A percentile compares a stretch with the other conserved stretches of the same genome.
Evolutionary conservation across 1,140 invertebrate genomes (phyloP).

Genomic region (Trypoxylus dichotomus): DNA sequence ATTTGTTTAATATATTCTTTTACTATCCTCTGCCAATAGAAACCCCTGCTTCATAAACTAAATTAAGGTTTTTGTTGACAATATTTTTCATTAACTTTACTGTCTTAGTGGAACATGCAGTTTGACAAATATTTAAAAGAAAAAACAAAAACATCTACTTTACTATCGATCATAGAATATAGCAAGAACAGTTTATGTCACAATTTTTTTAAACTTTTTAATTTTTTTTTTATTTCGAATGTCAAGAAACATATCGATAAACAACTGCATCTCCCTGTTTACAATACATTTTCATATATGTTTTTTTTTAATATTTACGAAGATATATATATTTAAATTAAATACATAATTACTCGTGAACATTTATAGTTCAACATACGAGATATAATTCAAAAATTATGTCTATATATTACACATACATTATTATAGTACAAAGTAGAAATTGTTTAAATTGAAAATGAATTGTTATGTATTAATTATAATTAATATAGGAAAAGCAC

Average conservation of each 20-base stretch:
- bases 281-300: constrained; percentile 13
- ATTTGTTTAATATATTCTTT: not conserved
- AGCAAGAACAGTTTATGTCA: not conserved
- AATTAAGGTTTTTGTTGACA: constrained; percentile 13
- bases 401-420: constrained; percentile 15
- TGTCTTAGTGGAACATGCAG: constrained; percentile 16
- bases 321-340: constrained; percentile 25
- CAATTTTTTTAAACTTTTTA: constrained; percentile 14
- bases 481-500: not conserved
- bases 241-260: not conserved
- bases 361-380: constrained; percentile 19
- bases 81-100: not conserved
- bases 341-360: constrained; percentile 18
- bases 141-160: constrained; percentile 11
- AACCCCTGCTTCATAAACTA: not conserved
- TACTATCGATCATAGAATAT: constrained; percentile 2
- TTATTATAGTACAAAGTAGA: constrained; percentile 23
- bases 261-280: constrained; percentile 20
- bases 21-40: not conserved
- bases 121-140: constrained; percentile 7
- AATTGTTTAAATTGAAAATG: not conserved
- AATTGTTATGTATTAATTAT: not conserved
- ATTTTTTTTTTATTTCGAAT: not conserved
- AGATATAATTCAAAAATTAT: constrained; percentile 24
- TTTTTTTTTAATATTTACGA: constrained; percentile 23